These are phyloP conservation scores for Hippocampus comes DNA, from an alignment of 2,113 vertebrate species.

Conservation along the genomic window DNA sequence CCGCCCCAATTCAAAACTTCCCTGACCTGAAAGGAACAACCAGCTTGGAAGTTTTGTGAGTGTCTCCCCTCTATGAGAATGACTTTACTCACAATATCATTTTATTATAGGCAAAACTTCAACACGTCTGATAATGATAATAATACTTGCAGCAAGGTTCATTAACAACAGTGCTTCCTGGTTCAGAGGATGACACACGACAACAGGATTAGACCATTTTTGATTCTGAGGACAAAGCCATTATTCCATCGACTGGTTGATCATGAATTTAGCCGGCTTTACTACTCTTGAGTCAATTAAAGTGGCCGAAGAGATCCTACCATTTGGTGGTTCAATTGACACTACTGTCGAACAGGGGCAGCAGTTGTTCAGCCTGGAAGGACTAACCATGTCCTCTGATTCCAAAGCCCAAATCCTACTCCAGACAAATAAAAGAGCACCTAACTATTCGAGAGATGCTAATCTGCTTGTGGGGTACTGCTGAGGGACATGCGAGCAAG, in stretches of 20 bases:
- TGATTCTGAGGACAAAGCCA: not conserved
- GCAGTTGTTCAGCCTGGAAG: too few relatives aligned
- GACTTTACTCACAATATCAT: not conserved
- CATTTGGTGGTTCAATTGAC: not conserved
- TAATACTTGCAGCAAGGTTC: not conserved
- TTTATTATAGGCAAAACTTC: not conserved
- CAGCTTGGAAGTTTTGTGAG: constrained; percentile 92
- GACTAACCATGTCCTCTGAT: too few relatives aligned
- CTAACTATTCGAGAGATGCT: not conserved
- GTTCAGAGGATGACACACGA: not conserved
- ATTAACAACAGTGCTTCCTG: not conserved
- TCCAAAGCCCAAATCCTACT: too few relatives aligned
- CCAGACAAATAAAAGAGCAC: too few relatives aligned
- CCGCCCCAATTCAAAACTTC: constrained; percentile 84
- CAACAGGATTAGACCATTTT: not conserved
- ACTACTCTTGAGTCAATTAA: not conserved
- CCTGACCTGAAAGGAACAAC: constrained; percentile 92
- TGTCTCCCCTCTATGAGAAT: constrained; percentile 35
- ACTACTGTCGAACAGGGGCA: not conserved
- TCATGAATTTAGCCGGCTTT: not conserved
- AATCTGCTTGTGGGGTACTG: not conserved
- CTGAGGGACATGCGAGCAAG: too few relatives aligned
- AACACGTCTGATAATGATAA: constrained; percentile 1
- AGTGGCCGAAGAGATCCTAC: not conserved
- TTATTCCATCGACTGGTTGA: not conserved